Conservation (phyloP, 1,140 invertebrate species). For the Hyphantria cunea region DNA sequence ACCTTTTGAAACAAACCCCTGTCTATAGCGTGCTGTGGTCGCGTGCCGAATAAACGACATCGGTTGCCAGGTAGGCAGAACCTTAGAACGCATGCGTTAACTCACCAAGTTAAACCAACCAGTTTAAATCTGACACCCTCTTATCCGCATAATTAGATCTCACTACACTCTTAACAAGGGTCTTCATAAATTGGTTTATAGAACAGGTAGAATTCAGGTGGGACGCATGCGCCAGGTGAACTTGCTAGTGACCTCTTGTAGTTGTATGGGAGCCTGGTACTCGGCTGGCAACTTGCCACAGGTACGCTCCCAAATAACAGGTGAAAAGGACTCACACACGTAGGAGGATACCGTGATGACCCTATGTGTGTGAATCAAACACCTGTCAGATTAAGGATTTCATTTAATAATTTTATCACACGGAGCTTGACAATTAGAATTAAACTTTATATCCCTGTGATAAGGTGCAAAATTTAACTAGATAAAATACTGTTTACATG, state of each 20-base stretch:
- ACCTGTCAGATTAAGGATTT: conserved; percentile 19
- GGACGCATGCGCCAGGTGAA: conserved; percentile 68
- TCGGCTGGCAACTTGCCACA: conserved; percentile 81
- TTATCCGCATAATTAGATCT: conserved; percentile 30
- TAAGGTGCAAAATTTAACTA: background rate
- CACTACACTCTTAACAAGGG: conserved; percentile 24
- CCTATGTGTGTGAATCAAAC: conserved; percentile 38
- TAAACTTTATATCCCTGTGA: conserved; percentile 1
- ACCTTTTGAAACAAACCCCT: conserved; percentile 14
- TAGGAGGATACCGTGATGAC: conserved; percentile 56
- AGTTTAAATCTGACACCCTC: conserved; percentile 36
- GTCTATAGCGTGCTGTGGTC: conserved; percentile 20
- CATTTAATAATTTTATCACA: conserved; percentile 1
- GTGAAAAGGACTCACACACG: conserved; percentile 60
- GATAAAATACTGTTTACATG: background rate
- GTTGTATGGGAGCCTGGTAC: conserved; percentile 66
- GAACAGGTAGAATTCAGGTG: conserved; percentile 67
- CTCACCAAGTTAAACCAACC: no score
- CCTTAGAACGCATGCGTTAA: conserved; percentile 56
- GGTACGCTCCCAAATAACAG: conserved; percentile 74
- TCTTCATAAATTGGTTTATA: conserved; percentile 46
- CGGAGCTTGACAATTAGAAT: background rate
- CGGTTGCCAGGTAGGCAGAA: conserved; percentile 37
- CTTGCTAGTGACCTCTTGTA: conserved; percentile 47
- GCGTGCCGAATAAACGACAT: conserved; percentile 35